These are phyloP conservation scores for Andrena bucephala DNA, from an alignment of 2,888 invertebrate species.

Conservation along the genomic window DNA sequence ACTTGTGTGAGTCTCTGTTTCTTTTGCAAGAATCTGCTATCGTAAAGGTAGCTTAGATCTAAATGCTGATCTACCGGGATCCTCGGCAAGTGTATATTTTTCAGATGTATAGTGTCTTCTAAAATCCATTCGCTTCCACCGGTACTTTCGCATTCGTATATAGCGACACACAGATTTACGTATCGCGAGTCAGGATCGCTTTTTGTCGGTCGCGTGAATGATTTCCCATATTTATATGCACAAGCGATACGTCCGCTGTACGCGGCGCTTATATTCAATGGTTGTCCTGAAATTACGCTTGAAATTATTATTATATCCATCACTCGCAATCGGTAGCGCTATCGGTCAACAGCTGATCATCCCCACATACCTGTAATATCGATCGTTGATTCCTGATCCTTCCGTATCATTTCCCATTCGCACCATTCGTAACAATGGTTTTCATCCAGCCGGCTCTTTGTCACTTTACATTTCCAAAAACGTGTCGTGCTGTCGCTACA, in stretches of 20 bases:
- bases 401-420: slow-evolving; percentile 96
- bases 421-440: slow-evolving; percentile 90
- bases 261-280: slow-evolving; percentile 97
- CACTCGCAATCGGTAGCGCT: not conserved
- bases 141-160: slow-evolving; percentile 99
- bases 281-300: slow-evolving; percentile 88
- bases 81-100: slow-evolving; percentile 95
- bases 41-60: slow-evolving; percentile 93
- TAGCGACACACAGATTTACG: slow-evolving; percentile 96
- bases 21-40: slow-evolving; percentile 92
- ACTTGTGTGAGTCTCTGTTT: slow-evolving; percentile 93
- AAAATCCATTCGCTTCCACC: slow-evolving; percentile 97
- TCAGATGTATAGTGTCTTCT: slow-evolving; percentile 97
- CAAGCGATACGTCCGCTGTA: slow-evolving; percentile 99
- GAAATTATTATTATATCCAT: not conserved
- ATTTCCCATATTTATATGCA: slow-evolving; percentile 97
- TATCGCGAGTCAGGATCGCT: slow-evolving; percentile 92
- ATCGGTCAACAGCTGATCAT: not conserved
- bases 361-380: slow-evolving; percentile 89
- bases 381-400: slow-evolving; percentile 88
- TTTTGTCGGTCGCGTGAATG: slow-evolving; percentile 93
- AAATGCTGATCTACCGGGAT: slow-evolving; percentile 93
- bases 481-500: slow-evolving; percentile 97
- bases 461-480: slow-evolving; percentile 93
- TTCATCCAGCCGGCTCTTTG: slow-evolving; percentile 86